Base-by-base conservation (phyloP, 35 echinoderm and acorn worm species). In the Apostichopus parvimensis region DNA sequence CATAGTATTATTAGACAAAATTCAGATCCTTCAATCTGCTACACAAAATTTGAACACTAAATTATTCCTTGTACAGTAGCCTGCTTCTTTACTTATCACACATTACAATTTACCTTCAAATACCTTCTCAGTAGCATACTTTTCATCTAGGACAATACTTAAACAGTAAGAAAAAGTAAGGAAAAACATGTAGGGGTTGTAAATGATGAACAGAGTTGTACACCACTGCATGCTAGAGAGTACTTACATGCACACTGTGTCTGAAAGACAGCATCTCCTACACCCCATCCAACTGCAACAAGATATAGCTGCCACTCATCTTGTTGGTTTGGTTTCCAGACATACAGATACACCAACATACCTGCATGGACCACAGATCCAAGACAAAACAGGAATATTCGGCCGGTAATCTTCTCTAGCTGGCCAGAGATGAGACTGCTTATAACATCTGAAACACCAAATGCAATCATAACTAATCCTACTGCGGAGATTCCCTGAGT, bases 201-300 rank as follows among this genome's bases (percentile, higher is more conserved):
- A 45, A 45, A 45, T 45, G 34, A 45, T 45, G 34, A 45, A 45
- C 34, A 45, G 34, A 45, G 34, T 45, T 45, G 34, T 45, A 45
- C 34, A 45, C 34, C 34, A 45, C 34, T 45, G 34, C 1, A 25
- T 25, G 24, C 24, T 25, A 20, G 20, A 21, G 10, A 52, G 22
- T 71, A 87, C 87, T 93, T 87, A 96, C 95, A 93, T 26, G 87
- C 55, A 77, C 90, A 94, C 77, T 96, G 95, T 10, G 91, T 93
- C 77, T 91, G 92, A 87, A 87, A 94, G 4, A 96, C 73, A 54
- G 95, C 95, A 88, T 96, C 95, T 1, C 92, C 92, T 23, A 94
- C 64, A 5, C 92, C 92, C 95, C 92, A 96, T 92, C 52, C 87
- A 20, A 80, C 92, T 17, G 95, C 92, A 5, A 93, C 57, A 5